phyloP scores from a whole-genome alignment of 2,797 vertebrate genomes.

The Liparis tanakae region DNA sequence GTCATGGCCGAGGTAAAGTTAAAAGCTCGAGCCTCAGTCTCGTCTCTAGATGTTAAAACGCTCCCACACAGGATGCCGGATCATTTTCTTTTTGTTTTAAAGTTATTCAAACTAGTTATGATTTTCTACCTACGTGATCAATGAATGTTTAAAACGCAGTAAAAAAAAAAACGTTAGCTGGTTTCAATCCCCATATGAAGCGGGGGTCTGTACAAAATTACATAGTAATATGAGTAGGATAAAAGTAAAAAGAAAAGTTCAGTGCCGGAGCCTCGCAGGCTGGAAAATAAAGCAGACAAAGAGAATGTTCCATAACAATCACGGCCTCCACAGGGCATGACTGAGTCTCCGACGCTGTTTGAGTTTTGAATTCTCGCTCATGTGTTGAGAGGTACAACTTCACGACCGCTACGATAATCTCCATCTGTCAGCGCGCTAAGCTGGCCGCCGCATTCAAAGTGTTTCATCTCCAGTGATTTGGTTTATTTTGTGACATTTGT shows the following conservation, averaged over 20 bases:
- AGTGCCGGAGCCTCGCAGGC: neutral
- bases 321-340: slow-evolving; percentile 4
- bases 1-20: slow-evolving; percentile 23
- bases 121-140: neutral
- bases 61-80: neutral
- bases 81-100: neutral
- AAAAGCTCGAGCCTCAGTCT: neutral
- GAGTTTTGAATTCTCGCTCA: slow-evolving; percentile 34
- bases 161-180: too few species aligned
- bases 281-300: slow-evolving; percentile 5
- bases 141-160: neutral
- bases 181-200: neutral
- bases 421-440: slow-evolving; percentile 62
- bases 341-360: slow-evolving; percentile 36
- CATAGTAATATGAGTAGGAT: neutral
- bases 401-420: slow-evolving; percentile 43
- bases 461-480: slow-evolving; percentile 14
- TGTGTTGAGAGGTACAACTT: slow-evolving; percentile 52
- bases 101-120: neutral
- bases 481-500: slow-evolving; percentile 35
- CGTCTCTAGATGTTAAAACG: neutral
- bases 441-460: slow-evolving; percentile 17
- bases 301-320: neutral
- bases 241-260: neutral
- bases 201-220: too few species aligned